phyloP scores from a whole-genome alignment of 2,113 vertebrate species.

The Natator depressus region DNA sequence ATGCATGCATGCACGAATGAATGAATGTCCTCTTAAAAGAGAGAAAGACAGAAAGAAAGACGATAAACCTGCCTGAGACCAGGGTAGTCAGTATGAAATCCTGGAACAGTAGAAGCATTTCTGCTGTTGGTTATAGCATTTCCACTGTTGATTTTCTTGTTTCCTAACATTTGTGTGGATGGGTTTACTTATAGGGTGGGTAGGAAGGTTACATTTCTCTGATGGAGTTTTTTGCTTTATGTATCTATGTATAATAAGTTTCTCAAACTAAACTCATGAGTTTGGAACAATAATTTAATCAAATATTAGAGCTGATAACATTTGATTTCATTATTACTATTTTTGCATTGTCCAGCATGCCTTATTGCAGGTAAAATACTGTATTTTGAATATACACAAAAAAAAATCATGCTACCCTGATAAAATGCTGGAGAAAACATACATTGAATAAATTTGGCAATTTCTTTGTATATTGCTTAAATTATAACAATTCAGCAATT shows the following conservation, averaged over 20 bases:
- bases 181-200: neutral
- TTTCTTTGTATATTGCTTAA: neutral
- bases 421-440: neutral
- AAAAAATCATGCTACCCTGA: neutral
- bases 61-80: neutral
- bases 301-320: neutral
- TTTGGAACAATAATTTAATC: neutral
- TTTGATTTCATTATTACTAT: neutral
- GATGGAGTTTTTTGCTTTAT: neutral
- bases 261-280: neutral
- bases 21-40: neutral
- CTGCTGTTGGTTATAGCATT: fast-evolving
- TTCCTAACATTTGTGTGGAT: neutral
- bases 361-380: neutral
- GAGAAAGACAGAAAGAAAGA: too few relatives aligned
- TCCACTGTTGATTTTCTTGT: neutral
- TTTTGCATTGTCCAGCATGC: neutral
- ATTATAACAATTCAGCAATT: neutral
- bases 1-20: too few relatives aligned
- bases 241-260: neutral
- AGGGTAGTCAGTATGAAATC: neutral
- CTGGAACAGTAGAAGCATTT: neutral
- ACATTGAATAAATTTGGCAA: neutral
- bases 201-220: neutral
- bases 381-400: neutral